Evolutionary conservation across 1,140 invertebrate genomes (phyloP).

Genomic region (Zaprionus capensis): DNA sequence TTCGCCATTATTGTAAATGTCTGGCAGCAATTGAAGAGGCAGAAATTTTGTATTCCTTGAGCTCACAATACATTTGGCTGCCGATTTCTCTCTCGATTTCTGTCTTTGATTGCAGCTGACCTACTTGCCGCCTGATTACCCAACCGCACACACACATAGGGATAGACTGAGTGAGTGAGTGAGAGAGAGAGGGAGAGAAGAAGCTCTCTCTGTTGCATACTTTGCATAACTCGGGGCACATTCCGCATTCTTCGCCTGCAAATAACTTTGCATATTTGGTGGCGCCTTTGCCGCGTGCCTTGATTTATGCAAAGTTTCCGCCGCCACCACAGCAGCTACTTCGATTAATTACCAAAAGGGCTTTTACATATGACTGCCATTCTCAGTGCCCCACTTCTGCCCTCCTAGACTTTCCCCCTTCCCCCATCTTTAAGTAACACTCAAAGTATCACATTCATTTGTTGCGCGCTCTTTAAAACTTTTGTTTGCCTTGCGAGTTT

Average conservation of each 20-base stretch:
- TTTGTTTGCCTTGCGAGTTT: slow-evolving; percentile 61
- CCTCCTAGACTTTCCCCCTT: not conserved
- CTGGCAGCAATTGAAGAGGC: slow-evolving; percentile 24
- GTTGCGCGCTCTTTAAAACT: slow-evolving; percentile 57
- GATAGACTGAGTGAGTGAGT: not conserved
- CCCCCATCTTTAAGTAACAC: not conserved
- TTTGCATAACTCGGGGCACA: slow-evolving; percentile 68
- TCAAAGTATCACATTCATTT: slow-evolving; percentile 66
- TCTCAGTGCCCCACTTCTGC: not conserved
- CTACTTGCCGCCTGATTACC: slow-evolving; percentile 77
- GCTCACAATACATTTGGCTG: slow-evolving; percentile 69
- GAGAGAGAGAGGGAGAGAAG: not conserved
- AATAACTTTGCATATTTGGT: slow-evolving; percentile 73
- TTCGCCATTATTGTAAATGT: slow-evolving; percentile 34
- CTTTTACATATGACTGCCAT: slow-evolving; percentile 28
- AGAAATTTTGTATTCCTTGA: slow-evolving; percentile 39
- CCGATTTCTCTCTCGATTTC: slow-evolving; percentile 59
- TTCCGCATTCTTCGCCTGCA: slow-evolving; percentile 67
- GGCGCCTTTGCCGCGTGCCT: slow-evolving; percentile 56
- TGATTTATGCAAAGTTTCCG: slow-evolving; percentile 68
- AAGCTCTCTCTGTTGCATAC: slow-evolving; percentile 47
- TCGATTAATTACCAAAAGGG: slow-evolving; percentile 45
- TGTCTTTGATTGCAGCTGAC: slow-evolving; percentile 74
- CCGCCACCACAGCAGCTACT: slow-evolving; percentile 18
- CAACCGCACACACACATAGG: slow-evolving; percentile 34